Conservation (phyloP, 2,888 invertebrate species). For the Hypena proboscidalis region DNA sequence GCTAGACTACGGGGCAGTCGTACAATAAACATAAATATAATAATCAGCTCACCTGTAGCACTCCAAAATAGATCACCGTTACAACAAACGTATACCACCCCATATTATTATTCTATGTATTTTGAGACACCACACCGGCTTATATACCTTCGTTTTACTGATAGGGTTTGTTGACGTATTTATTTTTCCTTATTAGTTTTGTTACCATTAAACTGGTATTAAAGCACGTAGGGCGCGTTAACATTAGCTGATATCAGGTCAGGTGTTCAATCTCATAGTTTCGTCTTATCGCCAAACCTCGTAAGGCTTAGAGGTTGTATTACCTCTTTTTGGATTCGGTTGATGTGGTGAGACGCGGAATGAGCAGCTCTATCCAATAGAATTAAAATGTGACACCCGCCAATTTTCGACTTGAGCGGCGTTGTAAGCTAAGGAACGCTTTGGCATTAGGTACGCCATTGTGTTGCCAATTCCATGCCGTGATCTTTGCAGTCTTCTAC, state of each 20-base stretch:
- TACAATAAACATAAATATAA: neutral
- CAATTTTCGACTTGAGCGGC: no score
- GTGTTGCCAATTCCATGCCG: no score
- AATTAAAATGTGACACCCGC: no score
- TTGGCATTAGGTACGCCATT: no score
- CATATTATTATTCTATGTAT: constrained; percentile 53
- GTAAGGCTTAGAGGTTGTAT: no score
- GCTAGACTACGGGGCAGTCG: no score
- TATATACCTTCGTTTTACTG: constrained; percentile 56
- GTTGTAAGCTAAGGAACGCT: no score
- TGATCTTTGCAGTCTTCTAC: neutral
- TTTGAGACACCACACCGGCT: constrained; percentile 30
- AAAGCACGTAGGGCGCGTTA: constrained; percentile 54
- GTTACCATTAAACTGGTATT: constrained; percentile 29
- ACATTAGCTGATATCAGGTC: constrained; percentile 31
- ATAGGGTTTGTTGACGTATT: constrained; percentile 52
- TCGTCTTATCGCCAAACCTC: constrained; percentile 12
- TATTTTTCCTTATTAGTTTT: constrained; percentile 49
- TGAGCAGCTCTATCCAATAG: no score
- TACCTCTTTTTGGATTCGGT: no score
- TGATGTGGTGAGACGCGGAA: no score
- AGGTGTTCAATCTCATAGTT: constrained; percentile 35
- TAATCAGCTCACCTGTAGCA: constrained; percentile 60
- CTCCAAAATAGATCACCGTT: constrained; percentile 46
- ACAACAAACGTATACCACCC: constrained; percentile 47